Evolutionary conservation across 1,140 invertebrate genomes (phyloP), one percentile per base, ranked within the genome.

Genomic region (Papilio glaucus): DNA sequence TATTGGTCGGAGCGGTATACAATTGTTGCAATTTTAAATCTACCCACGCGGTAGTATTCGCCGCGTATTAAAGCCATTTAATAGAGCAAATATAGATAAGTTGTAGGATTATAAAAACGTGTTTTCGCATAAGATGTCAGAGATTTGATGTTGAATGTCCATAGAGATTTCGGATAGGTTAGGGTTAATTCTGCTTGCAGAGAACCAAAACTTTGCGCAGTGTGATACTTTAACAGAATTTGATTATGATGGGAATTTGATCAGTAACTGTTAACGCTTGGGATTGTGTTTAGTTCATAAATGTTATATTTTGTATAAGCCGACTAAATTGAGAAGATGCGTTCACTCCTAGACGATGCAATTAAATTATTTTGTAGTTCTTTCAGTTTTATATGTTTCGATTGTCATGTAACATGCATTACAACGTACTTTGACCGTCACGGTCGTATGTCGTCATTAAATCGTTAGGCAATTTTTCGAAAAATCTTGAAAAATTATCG

Each of bases 311-410:
- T 68, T 68, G 41, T 53, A 45, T 69, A 53, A 69, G 29, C 12
- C 41, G 33, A n/a, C 13, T 13, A 7, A 33, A 7, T 29, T 69
- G 67, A 69, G 42, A 9, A 45, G 13, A 10, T 6, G 39, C 8
- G 21, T 45, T n/a, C n/a, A 37, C 67, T 49, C 24, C 29, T 18
- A 26, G 26, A 49, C 10, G 24, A 69, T 69, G 42, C 80, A 77
- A 82, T 77, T 87, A 88, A 87, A 85, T 88, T 90, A 90, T 89
- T 90, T 87, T 85, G 83, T 89, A 88, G 74, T 87, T 85, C 82
- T 77, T 88, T 87, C 82, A 78, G 80, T 80, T 77, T 83, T 85
- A 70, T 85, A 83, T 83, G 80, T 85, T 86, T 82, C 76, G 77
- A 81, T 83, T 77, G 81, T 83, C 81, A 82, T 85, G 77, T 86